Conservation (phyloP, 1,140 invertebrate species). For the Polypedilum vanderplanki region DNA sequence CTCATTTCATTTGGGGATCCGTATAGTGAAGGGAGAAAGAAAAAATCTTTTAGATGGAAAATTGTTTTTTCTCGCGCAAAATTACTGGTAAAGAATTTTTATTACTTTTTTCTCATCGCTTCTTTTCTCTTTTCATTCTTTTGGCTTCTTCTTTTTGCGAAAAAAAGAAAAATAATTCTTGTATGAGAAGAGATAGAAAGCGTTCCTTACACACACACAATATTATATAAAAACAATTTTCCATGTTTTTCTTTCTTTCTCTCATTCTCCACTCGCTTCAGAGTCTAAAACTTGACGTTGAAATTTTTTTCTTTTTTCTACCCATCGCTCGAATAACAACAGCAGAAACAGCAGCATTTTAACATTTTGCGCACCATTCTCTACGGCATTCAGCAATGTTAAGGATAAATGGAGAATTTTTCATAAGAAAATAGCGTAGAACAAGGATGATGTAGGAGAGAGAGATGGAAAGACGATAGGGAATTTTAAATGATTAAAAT, state of each 20-base stretch:
- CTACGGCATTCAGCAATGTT: slow-evolving; percentile 2
- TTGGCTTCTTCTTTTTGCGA: background rate
- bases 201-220: background rate
- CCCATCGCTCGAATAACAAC: no score
- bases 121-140: background rate
- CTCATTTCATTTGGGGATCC: slow-evolving; percentile 7
- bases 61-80: slow-evolving; percentile 25
- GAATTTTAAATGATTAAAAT: slow-evolving; percentile 31
- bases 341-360: background rate
- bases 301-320: background rate
- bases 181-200: slow-evolving; percentile 9
- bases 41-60: slow-evolving; percentile 27
- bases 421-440: background rate
- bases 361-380: slow-evolving; percentile 21
- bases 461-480: background rate
- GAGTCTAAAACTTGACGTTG: background rate
- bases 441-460: background rate
- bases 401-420: slow-evolving; percentile 29
- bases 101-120: slow-evolving; percentile 23
- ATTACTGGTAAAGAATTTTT: slow-evolving; percentile 27
- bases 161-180: slow-evolving; percentile 23
- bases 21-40: background rate
- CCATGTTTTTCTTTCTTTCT: slow-evolving; percentile 20
- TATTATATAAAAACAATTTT: slow-evolving; percentile 23
- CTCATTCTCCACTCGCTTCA: background rate